A percentile compares a stretch with the other conserved stretches of the same genome.
phyloP scores from a whole-genome alignment of 2,113 vertebrate genomes.

The Nesoenas mayeri region DNA sequence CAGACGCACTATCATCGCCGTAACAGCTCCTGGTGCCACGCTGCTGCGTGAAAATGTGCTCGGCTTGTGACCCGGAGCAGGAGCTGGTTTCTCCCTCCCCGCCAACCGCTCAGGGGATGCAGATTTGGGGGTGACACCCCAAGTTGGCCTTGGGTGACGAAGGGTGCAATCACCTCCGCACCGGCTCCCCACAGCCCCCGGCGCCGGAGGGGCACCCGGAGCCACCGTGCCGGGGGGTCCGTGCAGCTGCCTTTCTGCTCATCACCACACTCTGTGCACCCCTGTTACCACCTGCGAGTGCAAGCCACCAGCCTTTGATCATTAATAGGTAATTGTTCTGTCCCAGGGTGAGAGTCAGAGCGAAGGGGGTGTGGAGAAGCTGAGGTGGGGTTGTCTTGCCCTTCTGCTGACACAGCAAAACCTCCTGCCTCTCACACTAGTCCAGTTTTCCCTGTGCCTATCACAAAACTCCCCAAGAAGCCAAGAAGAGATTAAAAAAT shows the following conservation, averaged over 20 bases:
- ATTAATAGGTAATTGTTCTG: neutral
- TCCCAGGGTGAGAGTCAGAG: neutral
- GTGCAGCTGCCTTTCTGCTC: neutral
- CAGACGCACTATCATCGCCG: neutral
- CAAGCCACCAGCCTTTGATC: neutral
- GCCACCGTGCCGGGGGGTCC: rapidly evolving
- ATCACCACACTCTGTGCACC: rapidly evolving
- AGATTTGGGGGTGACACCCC: neutral
- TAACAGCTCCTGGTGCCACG: neutral
- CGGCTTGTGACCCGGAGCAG: neutral
- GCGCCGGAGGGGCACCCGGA: rapidly evolving
- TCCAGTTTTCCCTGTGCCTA: neutral
- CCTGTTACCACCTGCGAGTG: neutral
- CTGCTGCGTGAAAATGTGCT: neutral
- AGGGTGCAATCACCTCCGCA: rapidly evolving
- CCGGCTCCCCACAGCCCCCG: rapidly evolving
- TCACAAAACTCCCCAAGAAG: neutral
- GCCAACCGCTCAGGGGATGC: neutral
- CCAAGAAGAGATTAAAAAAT: neutral
- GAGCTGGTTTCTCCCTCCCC: neutral
- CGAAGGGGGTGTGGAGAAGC: rapidly evolving
- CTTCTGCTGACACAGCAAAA: neutral
- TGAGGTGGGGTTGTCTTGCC: neutral
- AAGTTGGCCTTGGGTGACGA: neutral
- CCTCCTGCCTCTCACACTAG: neutral